phyloP scores from a whole-genome alignment of 2,888 invertebrate genomes.

The Lithophane socia region DNA sequence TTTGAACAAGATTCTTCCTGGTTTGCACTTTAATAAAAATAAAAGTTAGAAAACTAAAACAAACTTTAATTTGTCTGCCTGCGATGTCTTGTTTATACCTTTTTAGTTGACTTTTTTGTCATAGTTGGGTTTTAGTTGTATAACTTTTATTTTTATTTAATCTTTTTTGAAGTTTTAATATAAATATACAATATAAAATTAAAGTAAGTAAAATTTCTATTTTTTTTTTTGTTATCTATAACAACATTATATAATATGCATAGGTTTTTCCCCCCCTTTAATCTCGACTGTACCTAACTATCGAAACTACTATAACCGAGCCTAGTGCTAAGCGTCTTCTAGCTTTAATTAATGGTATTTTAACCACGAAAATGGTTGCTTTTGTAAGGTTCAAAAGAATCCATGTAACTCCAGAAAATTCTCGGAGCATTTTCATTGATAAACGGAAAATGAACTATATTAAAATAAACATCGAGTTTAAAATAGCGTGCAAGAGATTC shows the following conservation, averaged over 20 bases:
- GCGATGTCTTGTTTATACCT: no score
- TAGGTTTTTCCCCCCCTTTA: background rate
- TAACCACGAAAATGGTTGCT: background rate
- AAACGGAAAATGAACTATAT: background rate
- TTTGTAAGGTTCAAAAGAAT: background rate
- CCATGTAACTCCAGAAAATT: background rate
- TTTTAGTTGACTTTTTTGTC: no score
- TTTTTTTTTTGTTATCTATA: no score
- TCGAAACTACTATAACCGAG: slow-evolving; percentile 18
- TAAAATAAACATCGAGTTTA: background rate
- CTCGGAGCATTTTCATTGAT: background rate
- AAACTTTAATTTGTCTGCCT: no score
- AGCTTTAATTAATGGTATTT: slow-evolving; percentile 25
- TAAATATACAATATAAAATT: no score
- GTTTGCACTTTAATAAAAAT: background rate
- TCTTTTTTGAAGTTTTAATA: no score
- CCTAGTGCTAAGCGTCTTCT: slow-evolving; percentile 7
- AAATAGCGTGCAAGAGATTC: background rate
- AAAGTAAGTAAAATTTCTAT: no score
- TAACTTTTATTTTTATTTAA: no score
- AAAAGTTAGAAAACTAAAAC: no score
- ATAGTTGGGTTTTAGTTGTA: no score
- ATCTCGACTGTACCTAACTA: background rate
- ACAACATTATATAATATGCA: no score
- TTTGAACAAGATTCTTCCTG: background rate